Evolutionary conservation across 2,113 vertebrate species (phyloP), one percentile per base, ranked within the genome.

Genomic region (Eleginops maclovinus): DNA sequence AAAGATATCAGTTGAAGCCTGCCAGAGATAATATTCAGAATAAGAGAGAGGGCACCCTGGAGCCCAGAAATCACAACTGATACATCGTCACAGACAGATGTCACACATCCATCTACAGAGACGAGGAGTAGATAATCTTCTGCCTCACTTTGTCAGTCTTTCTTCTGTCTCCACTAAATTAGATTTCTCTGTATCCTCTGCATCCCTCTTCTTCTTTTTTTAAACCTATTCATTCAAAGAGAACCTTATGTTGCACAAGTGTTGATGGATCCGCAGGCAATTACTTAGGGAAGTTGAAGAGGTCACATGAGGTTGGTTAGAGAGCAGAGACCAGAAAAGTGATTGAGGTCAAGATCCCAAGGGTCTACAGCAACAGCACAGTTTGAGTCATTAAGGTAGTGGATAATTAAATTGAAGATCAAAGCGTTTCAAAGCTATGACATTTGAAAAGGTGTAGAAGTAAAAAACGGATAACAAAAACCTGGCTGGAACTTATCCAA

Each of bases 251-350:
- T 36, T 21, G 28, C 21, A 63, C 22, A 66, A 4, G 79, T 72
- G 55, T 82, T 60, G 64, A 59, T 60, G 12, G 87, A 87, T 91
- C 82, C 83, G 84, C 87, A 89, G 47, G 9, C 46, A 84, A 87
- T 92, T 87, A 88, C 72, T 85, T 79, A 74, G 55, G 64, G 63
- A 77, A 64, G 65, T 31, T 24, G 46, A 17, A 22, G 65, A 40
- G 14, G 24, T 72, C 36, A 26, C 41, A 36, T 9, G 55, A 77
- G 51, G 51, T 75, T 19, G 9, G 62, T 75, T 60, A 77, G 66
- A 47, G 65, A 70, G 54, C 67, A 61, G 26, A 78, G 72, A 84
- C 4, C 11, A 41, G 47, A 73, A 59, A 74, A 76, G 24, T 64
- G 60, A 79, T 81, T 79, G 47, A 59, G 61, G 71, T 70, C 84